Base-by-base conservation (phyloP, 1,140 invertebrate species). In the Zaprionus tsacasi region DNA sequence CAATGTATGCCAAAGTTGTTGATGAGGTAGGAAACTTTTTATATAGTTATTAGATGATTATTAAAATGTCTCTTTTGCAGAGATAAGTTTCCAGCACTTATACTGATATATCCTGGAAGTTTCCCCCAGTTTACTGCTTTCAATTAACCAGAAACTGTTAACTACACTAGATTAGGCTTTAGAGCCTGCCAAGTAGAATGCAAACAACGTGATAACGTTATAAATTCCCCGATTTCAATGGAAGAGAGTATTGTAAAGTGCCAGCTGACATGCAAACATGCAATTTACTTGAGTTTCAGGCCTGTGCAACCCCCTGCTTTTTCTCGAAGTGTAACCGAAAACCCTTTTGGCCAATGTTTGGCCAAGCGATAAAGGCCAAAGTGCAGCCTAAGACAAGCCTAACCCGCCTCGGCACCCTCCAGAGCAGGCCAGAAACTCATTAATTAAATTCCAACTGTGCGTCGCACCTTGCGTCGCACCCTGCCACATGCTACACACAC, bases 391-490 rank as follows among this genome's bases (percentile, higher is more conserved):
- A 74, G 80, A 70, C 50, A 66, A 36, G 70, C 54, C 54, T 1
- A 13, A 11, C 27, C 25, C 52, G 1, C 21, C 21, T 21, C 2
- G 13, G 25, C 7, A 3, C 1, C 21, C 52, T 11, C 12, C 11
- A 13, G 13, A 17, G 15, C 27, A 21, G 25, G 10, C 17, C 13
- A 52, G 12, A 27, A 35, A 68, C 56, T 54, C 79, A 78, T 87
- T 87, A 88, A 87, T 88, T 87, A 88, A 81, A 83, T 83, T 67
- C 80, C 70, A 59, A 78, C 45, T 68, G 77, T 74, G 79, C 38
- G 76, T 70, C 67, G 38, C 77, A 82, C 77, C 83, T 77, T 71
- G 72, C 76, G 59, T 25, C 64, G 57, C 70, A 66, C 64, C 60
- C 72, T 58, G 52, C 61, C 33, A 48, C 70, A 55, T 61, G 43